Base-by-base conservation (phyloP, 2,797 vertebrate genomes). In the Cuniculus paca region DNA sequence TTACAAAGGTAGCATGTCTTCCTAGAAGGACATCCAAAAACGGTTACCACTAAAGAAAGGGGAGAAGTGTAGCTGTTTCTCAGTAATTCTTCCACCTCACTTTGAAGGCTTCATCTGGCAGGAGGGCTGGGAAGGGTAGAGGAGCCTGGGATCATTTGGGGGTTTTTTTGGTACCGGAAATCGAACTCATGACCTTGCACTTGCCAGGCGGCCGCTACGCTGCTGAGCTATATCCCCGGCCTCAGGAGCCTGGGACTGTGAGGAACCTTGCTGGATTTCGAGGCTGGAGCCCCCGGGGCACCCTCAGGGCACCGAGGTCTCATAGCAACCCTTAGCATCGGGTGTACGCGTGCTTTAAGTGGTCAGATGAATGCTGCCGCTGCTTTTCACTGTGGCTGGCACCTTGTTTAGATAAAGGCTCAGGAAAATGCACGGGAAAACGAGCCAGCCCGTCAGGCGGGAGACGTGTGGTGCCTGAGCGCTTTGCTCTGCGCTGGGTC, bases 1-100 rank as follows among this genome's bases (percentile, higher is more conserved):
- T 91, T 77, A 94, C 36, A 74, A 83, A 90, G 45, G 50, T 81
- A 70, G 83, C 92, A 31, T 65, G 36, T 50, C 36, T 91, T 80
- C 58, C 82, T 61, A 19, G 75, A 81, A 89, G 81, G 78, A 56
- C 72, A 94, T 60, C 24, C 7, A 50, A 70, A 95, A 80, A 10
- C 45, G 42, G 48, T 7, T 65, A n/a, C 36, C 56, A 2, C n/a
- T 56, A n/a, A 94, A 54, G 58, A 72, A 90, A n/a, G 54, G 70
- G 68, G 34, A 4, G 28, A n/a, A 78, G 56, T 34, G 28, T 28
- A n/a, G 24, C 45, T n/a, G 26, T 74, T 91, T 70, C 68, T 28
- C 60, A 54, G 58, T 58, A 65, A 45, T 92, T 92, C 63, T 58
- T 77, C 36, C 54, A 3, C 45, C 0, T 11, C 31, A 14, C 5